Evolutionary conservation across 2,797 vertebrate species (phyloP).

Genomic region (Taeniopygia guttata): DNA sequence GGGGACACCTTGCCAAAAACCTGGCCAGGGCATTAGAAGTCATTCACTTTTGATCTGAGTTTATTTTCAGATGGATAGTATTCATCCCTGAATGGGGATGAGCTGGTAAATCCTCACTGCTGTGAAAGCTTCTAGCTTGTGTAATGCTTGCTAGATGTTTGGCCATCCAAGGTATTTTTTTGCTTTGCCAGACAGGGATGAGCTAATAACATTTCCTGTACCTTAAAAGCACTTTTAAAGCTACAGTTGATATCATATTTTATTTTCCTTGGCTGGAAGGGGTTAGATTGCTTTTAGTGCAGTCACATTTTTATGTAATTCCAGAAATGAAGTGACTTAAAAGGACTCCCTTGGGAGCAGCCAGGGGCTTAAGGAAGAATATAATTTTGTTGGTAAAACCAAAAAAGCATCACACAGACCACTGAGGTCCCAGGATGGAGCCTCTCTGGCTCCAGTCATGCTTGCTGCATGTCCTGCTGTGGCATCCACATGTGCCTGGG

Average conservation of each 20-base stretch:
- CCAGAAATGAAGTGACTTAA: background rate
- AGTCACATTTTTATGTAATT: background rate
- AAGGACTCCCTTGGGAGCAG: background rate
- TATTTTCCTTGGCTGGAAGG: slow-evolving; percentile 30
- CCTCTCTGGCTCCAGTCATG: background rate
- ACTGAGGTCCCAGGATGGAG: background rate
- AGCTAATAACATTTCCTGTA: slow-evolving; percentile 12
- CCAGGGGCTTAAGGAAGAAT: background rate
- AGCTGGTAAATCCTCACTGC: background rate
- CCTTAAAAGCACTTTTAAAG: slow-evolving; percentile 43
- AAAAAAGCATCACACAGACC: background rate
- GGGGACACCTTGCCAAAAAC: background rate
- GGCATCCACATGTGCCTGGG: background rate
- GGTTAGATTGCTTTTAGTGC: background rate
- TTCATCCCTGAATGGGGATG: background rate
- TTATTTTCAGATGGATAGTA: background rate
- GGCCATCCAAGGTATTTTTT: background rate
- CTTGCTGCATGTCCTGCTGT: background rate
- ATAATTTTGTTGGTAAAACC: background rate
- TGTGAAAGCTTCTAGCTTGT: background rate
- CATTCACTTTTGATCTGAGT: background rate
- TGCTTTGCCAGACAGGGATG: background rate
- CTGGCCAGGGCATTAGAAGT: background rate
- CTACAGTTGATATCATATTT: background rate
- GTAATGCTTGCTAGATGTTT: background rate